Base-by-base conservation (phyloP, 2,888 invertebrate species). In the Ecliptopera silaceata region DNA sequence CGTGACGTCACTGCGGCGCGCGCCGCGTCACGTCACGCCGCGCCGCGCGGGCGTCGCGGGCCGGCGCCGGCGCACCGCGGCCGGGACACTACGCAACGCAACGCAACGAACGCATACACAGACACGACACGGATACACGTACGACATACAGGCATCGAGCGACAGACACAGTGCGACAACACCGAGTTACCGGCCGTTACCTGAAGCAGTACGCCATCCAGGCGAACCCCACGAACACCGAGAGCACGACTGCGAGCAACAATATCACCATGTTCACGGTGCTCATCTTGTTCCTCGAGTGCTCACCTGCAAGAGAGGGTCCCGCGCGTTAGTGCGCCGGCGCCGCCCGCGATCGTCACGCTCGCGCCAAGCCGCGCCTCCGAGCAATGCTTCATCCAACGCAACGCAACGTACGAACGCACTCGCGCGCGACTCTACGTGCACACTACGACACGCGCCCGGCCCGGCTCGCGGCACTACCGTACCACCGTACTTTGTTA, bases 181-280 rank as follows among this genome's bases (percentile, higher is more conserved):
- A 89, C 86, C 86, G 82, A 88, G 82, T 82, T 87, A 87, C 87
- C 84, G 82, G 81, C 74, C 78, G 89, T 87, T 91, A 97, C 97
- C 97, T 97, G 97, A 97, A 97, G 94, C 97, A 97, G 94, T 96
- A 95, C 91, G 97, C 97, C 94, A 96, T 94, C 93, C 96, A 94
- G 92, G 97, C 96, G 95, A 97, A 97, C 95, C 96, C 96, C 94
- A 97, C 95, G 96, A 97, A 97, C 95, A 97, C 97, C 90, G 95
- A 95, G 90, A 95, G 97, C 92, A 97, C 97, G 92, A 96, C 96
- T 90, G 95, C 95, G 90, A 97, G 96, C 94, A 97, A 95, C 93
- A 97, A 95, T 93, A 97, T 93, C 93, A 97, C 97, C 96, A 97
- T 95, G 88, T 93, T 93, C 92, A 96, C 93, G 84, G 97, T 97